phyloP scores from a whole-genome alignment of 2,888 invertebrate species.

The Caenorhabditis sinica region DNA sequence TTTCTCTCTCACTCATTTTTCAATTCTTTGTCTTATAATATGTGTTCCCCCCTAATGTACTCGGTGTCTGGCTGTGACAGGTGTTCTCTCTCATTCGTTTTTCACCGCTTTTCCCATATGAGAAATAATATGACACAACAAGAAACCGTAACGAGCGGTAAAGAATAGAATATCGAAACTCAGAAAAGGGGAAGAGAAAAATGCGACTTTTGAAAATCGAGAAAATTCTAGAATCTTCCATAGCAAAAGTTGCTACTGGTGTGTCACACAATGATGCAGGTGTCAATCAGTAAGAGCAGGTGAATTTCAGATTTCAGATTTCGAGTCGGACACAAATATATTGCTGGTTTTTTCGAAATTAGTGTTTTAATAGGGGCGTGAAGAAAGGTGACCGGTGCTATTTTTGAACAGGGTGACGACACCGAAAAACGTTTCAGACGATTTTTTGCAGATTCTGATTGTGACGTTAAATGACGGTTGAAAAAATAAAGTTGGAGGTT shows the following conservation, averaged over 20 bases:
- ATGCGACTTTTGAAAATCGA: neutral
- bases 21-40: neutral
- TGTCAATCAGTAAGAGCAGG: conserved; percentile 5
- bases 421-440: neutral
- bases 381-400: neutral
- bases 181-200: neutral
- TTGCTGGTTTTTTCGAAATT: neutral
- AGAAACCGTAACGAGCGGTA: neutral
- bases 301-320: neutral
- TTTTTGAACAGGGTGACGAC: neutral
- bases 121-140: conserved; percentile 8
- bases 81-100: conserved; percentile 11
- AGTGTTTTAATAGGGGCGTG: neutral
- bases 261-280: neutral
- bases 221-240: neutral
- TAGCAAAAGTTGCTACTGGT: neutral
- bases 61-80: conserved; percentile 26
- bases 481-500: no score
- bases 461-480: neutral
- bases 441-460: neutral
- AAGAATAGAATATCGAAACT: neutral
- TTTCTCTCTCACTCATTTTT: neutral
- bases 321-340: neutral
- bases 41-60: conserved; percentile 9
- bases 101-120: neutral